Evolutionary conservation across 2,797 vertebrate species (phyloP).

Genomic region (Brachyrhaphis roseni): DNA sequence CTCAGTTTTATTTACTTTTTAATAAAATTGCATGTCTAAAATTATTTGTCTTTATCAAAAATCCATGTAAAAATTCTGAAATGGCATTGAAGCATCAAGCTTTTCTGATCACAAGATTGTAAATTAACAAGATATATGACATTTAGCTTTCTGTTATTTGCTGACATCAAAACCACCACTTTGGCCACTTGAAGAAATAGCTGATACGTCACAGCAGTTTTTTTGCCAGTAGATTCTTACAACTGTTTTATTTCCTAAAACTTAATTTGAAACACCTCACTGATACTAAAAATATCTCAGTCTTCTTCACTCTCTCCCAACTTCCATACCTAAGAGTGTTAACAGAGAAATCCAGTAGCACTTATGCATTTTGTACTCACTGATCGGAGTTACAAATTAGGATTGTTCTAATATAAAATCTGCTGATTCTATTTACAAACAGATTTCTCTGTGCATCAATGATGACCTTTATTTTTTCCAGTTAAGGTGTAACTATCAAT

Average conservation of each 20-base stretch:
- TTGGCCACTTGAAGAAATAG: no score
- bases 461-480: slow-evolving; percentile 9
- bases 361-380: background rate
- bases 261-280: background rate
- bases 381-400: background rate
- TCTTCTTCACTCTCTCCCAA: background rate
- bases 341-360: background rate
- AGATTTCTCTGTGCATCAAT: background rate
- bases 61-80: background rate
- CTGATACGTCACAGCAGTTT: no score
- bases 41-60: background rate
- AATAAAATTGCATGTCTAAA: background rate
- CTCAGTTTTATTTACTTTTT: background rate
- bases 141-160: background rate
- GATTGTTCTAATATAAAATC: background rate
- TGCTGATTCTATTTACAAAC: background rate
- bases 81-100: background rate
- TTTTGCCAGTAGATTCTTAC: background rate
- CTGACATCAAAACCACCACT: background rate
- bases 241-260: background rate
- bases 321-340: background rate
- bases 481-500: background rate
- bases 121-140: background rate
- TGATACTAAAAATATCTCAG: background rate
- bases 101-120: background rate